Percentiles rank a stretch among this genome's conserved stretches.
Evolutionary conservation across 2,113 vertebrate species (phyloP).

Genomic region (Synodontis membranacea): DNA sequence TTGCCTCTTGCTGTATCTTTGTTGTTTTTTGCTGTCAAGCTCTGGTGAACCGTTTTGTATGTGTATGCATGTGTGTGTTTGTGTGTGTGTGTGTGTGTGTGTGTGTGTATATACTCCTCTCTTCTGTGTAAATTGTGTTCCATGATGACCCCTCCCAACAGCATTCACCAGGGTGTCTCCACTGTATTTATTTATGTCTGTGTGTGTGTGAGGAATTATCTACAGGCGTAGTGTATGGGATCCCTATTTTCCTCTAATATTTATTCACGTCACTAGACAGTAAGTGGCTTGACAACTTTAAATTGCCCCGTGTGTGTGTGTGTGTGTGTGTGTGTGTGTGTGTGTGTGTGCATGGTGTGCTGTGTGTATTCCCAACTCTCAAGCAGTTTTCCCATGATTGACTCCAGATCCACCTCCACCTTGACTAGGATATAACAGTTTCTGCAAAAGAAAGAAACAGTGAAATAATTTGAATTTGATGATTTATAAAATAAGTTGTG

Average conservation of each 20-base stretch:
- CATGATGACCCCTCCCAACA: constrained; percentile 7
- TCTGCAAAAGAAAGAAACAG: not conserved
- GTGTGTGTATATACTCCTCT: constrained; percentile 22
- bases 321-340: not conserved
- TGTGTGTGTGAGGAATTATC: constrained; percentile 39
- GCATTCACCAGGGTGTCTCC: constrained; percentile 23
- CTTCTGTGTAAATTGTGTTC: constrained; percentile 45
- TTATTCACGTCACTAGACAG: constrained; percentile 33
- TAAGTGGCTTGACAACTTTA: not conserved
- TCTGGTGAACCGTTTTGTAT: constrained; percentile 27
- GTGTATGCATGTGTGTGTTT: constrained; percentile 35
- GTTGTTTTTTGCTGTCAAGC: not conserved
- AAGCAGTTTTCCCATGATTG: not conserved
- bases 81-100: constrained; percentile 35
- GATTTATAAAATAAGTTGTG: not conserved
- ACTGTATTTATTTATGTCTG: constrained; percentile 46
- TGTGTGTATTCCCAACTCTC: not conserved
- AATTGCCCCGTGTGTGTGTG: not conserved
- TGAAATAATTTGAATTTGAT: not conserved
- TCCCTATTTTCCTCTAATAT: constrained; percentile 35
- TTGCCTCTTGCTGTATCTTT: not conserved
- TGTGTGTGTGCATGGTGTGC: not conserved
- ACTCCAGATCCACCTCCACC: not conserved
- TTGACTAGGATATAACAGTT: not conserved
- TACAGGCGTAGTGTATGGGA: too few species aligned